These are phyloP conservation scores for Brachypterus glaber DNA, from an alignment of 2,888 invertebrate genomes.

Conservation along the genomic window DNA sequence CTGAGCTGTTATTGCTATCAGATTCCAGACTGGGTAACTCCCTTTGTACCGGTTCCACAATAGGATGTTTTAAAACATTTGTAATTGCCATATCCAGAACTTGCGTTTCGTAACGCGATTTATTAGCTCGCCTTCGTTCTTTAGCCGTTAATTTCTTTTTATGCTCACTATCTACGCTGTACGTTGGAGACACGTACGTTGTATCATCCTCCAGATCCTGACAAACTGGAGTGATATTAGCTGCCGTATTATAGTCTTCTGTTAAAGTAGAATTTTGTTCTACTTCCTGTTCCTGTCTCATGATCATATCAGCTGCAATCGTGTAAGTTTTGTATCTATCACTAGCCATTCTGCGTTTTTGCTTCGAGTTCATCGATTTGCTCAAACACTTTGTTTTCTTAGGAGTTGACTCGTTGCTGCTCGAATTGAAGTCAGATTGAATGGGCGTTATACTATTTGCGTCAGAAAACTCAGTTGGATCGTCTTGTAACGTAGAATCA, in stretches of 20 bases:
- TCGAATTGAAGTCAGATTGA: conserved; percentile 50
- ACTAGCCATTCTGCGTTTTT: conserved; percentile 62
- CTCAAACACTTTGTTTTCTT: conserved; percentile 47
- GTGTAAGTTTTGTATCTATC: conserved; percentile 79
- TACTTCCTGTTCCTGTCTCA: conserved; percentile 37
- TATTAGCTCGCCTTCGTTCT: conserved; percentile 51
- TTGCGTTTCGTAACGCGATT: conserved; percentile 59
- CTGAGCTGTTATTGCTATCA: conserved; percentile 15
- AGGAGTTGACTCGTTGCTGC: conserved; percentile 69
- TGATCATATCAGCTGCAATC: conserved; percentile 54
- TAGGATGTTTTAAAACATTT: conserved; percentile 31
- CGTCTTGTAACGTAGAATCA: conserved; percentile 33
- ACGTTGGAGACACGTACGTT: conserved; percentile 19
- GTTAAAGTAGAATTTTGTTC: conserved; percentile 10
- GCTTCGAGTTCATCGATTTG: conserved; percentile 60
- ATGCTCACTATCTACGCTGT: conserved; percentile 13
- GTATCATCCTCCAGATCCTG: conserved; percentile 15
- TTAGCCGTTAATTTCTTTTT: conserved; percentile 51
- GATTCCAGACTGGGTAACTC: conserved; percentile 16
- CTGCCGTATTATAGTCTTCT: conserved; percentile 15
- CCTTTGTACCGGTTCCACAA: conserved; percentile 16
- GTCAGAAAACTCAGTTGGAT: conserved; percentile 39
- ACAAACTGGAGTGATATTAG: conserved; percentile 10
- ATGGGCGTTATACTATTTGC: conserved; percentile 52
- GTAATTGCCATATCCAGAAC: conserved; percentile 35